Percentiles rank a stretch among this genome's conserved stretches.
These are phyloP conservation scores for Camponotus pennsylvanicus DNA, from an alignment of 1,140 invertebrate genomes.

Conservation along the genomic window DNA sequence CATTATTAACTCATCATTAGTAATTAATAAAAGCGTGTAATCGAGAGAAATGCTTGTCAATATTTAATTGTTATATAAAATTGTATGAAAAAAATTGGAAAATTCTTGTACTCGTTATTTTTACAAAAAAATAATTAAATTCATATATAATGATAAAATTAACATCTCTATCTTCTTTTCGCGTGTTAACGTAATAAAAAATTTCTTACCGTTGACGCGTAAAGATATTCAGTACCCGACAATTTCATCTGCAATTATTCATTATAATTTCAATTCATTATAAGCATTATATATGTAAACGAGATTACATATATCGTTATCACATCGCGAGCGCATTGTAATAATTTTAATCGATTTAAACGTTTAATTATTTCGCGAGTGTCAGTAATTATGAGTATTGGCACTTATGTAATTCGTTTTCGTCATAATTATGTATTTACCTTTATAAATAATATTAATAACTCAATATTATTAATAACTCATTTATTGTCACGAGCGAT, in stretches of 20 bases:
- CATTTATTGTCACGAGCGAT: slow-evolving; percentile 42
- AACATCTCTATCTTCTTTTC: background rate
- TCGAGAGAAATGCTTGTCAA: slow-evolving; percentile 1
- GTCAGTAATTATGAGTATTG: slow-evolving; percentile 18
- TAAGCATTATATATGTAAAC: background rate
- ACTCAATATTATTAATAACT: slow-evolving; percentile 42
- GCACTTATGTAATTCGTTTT: slow-evolving; percentile 44
- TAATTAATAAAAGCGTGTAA: slow-evolving; percentile 22
- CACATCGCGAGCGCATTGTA: background rate
- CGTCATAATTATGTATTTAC: slow-evolving; percentile 41
- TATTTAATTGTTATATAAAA: slow-evolving; percentile 24
- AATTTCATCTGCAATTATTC: background rate
- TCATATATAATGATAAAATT: background rate
- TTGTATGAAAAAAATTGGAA: background rate
- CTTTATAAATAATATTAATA: slow-evolving; percentile 42
- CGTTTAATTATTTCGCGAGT: slow-evolving; percentile 45
- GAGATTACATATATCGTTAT: slow-evolving; percentile 28
- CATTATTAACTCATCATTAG: slow-evolving; percentile 11
- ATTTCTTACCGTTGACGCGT: background rate
- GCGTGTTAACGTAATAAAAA: background rate
- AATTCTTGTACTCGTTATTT: background rate
- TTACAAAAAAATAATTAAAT: slow-evolving; percentile 1
- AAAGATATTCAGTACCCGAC: background rate
- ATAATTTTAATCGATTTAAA: slow-evolving; percentile 46
- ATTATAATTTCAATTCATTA: background rate